Base-by-base conservation (phyloP, 2,888 invertebrate genomes). In the Peribatodes rhomboidaria region DNA sequence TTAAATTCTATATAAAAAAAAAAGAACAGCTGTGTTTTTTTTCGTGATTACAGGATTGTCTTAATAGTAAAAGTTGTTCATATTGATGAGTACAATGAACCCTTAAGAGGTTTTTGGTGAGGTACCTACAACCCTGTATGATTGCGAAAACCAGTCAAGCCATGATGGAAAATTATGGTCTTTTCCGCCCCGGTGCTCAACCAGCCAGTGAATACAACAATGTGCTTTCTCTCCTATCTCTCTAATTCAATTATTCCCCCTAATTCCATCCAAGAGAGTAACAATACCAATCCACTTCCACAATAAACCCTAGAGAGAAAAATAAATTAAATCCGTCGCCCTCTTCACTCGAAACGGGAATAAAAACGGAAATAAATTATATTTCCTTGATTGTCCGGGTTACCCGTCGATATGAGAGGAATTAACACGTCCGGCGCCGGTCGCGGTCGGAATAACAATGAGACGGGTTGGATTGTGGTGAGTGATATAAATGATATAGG, bases 371-470 rank as follows among this genome's bases (percentile, higher is more conserved):
- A 42, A 56, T 31, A 56, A 41, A 57, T 52, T 44, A 50, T 52
- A 56, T 62, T 62, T 57, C 44, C 44, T n/a, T 49, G 63, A 64
- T 58, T 59, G 63, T 54, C 57, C 44, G 13, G 39, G 57, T 49
- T 33, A 20, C 50, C 44, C 37, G 62, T 63, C 57, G 63, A 58
- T 64, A 59, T 41, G 47, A 58, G 54, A 54, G 52, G 54, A 64
- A 64, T 64, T 64, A 64, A 58, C 63, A 58, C 63, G 63, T 58
- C 54, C 54, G 41, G 16, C 10, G n/a, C n/a, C 42, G 18, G 13
- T 10, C 41, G 22, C 3, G 41, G 39, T 13, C 16, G 3, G 62
- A 57, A 63, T 63, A 57, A 20, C 0, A 57, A 63, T 56, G 50
- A 55, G 44, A n/a, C n/a, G n/a, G 16, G 14, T 18, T 1, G 33